Base-by-base conservation (phyloP, 2,797 vertebrate genomes). In the Sebastes nivosus region DNA sequence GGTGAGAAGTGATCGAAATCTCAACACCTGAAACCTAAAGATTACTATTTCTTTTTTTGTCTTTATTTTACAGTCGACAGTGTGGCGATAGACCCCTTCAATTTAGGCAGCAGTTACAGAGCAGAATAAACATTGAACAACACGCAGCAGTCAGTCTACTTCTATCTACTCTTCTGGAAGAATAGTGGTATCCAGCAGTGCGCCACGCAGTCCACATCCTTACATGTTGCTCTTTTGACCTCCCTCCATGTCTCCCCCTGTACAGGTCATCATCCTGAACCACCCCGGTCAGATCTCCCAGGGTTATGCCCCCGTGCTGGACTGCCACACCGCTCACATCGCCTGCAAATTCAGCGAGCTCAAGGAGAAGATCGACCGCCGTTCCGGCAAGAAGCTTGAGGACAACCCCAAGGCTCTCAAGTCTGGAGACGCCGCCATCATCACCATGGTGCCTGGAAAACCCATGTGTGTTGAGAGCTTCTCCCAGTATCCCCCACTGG, bases 341-440 rank as follows among this genome's bases (percentile, higher is more conserved):
- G 95, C 96, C 89, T 96, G 95, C 92, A 96, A 96, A 88, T 97
- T 96, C 90, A 86, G 89, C 3, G 96, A 97, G 84, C 94, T 97
- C 30, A 96, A 94, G 72, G 96, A 97, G 91, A 97, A 97, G 90
- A 97, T 97, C 2, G 96, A 97, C 86, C 96, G 96, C 59, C 95
- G 96, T 83, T 96, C 96, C 2, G 95, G 96, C 76, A 96, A 96
- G 89, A 95, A 95, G 86, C 90, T 96, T 29, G 95, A 97, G 87
- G 95, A 96, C 67, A 93, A 95, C 74, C 95, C 95, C 87, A 96
- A 96, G 86, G 86, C 75, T 52, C 87, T 96, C 46, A 96, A 96
- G 90, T 95, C 94, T 12, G 95, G 95, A 55, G 95, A 96, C 38
- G 95, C 95, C 1, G 94, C 93, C 89, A 96, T 96, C 75, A 90